Evolutionary conservation across 2,888 invertebrate genomes (phyloP).

Genomic region (Drosophila prolongata): DNA sequence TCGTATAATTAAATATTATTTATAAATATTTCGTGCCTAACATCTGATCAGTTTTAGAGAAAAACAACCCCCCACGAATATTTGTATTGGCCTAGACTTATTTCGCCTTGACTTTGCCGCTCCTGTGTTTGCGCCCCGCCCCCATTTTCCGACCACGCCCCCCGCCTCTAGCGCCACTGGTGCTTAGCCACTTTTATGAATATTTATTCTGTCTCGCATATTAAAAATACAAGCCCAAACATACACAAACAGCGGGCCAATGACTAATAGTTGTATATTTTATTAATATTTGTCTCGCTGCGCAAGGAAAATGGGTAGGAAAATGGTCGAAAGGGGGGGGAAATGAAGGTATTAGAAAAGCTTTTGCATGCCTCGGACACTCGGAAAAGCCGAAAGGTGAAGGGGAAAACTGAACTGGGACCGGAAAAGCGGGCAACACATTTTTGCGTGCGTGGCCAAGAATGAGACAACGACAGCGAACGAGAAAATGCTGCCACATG

Average conservation of each 20-base stretch:
- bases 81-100: conserved; percentile 8
- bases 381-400: conserved; percentile 4
- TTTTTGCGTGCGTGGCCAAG: conserved; percentile 75
- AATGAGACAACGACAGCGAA: not conserved
- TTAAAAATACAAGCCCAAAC: conserved; percentile 70
- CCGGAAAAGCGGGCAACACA: conserved; percentile 70
- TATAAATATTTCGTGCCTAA: too few relatives aligned
- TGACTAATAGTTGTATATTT: conserved; percentile 81
- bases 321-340: conserved; percentile 1
- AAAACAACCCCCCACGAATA: not conserved
- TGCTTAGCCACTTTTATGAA: conserved; percentile 68
- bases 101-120: conserved; percentile 39
- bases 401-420: conserved; percentile 14
- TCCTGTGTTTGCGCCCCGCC: conserved; percentile 11
- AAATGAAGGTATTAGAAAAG: conserved; percentile 57
- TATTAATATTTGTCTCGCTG: conserved; percentile 74
- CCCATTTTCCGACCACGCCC: not conserved
- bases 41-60: not conserved
- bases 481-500: conserved; percentile 72
- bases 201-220: conserved; percentile 78
- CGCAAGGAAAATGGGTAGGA: conserved; percentile 1
- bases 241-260: conserved; percentile 51
- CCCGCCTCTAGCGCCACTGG: not conserved
- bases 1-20: too few relatives aligned
- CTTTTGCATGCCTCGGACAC: conserved; percentile 58